phyloP scores from a whole-genome alignment of 2,888 invertebrate genomes.

The Nephrotoma flavescens region DNA sequence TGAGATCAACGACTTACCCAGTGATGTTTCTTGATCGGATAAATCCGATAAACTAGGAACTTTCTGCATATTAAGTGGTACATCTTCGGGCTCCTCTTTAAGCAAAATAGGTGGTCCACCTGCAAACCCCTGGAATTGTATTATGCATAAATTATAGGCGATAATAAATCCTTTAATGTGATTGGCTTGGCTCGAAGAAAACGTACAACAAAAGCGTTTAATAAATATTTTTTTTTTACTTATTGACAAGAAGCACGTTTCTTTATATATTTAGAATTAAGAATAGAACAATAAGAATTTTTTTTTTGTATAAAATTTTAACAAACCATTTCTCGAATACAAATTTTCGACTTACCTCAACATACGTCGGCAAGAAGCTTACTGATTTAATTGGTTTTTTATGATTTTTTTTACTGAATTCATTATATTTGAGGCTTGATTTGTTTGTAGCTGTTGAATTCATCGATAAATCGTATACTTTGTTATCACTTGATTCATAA shows the following conservation, averaged over 20 bases:
- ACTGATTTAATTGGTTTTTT: constrained; percentile 30
- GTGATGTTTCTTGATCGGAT: constrained; percentile 76
- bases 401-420: constrained; percentile 7
- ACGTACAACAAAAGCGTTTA: not conserved
- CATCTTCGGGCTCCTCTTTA: constrained; percentile 42
- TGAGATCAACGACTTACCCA: constrained; percentile 50
- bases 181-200: not conserved
- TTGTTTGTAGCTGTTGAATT: constrained; percentile 8
- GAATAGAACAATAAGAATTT: not conserved
- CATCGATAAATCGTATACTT: constrained; percentile 11
- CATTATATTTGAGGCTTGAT: constrained; percentile 3
- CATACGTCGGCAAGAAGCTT: constrained; percentile 29
- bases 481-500: constrained; percentile 12
- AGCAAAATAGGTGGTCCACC: constrained; percentile 11
- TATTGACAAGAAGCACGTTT: constrained; percentile 3
- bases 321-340: not conserved
- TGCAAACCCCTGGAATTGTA: not conserved
- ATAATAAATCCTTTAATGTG: not conserved
- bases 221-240: not conserved
- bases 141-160: not conserved
- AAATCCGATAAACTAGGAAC: constrained; percentile 83
- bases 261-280: not conserved
- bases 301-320: not conserved
- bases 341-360: constrained; percentile 23
- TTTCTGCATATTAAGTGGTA: constrained; percentile 64